Conservation (phyloP, 2,797 vertebrate genomes). For the Syndactyla subalaris region DNA sequence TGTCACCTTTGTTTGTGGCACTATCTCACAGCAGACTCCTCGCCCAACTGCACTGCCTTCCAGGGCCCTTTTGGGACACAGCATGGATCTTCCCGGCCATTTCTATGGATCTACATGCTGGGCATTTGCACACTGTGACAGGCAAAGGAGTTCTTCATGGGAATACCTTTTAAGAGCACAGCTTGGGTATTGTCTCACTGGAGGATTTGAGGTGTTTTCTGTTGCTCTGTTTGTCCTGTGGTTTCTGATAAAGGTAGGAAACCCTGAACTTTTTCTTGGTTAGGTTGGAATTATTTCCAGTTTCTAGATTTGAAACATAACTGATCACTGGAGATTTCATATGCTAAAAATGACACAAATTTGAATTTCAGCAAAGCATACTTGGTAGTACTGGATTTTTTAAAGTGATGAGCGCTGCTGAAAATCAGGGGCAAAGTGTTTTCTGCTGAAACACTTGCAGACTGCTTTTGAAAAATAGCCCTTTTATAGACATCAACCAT, state of each 20-base stretch:
- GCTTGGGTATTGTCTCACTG: not conserved
- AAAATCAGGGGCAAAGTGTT: not conserved
- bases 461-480: not conserved
- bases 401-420: not conserved
- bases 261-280: not conserved
- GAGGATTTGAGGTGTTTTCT: not conserved
- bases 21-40: slow-evolving; percentile 36
- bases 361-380: not conserved
- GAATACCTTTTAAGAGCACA: not conserved
- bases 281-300: not conserved
- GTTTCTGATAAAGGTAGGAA: not conserved
- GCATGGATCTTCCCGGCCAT: slow-evolving; percentile 22
- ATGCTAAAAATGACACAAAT: not conserved
- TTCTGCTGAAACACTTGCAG: not conserved
- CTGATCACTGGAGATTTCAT: not conserved
- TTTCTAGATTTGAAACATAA: not conserved
- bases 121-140: not conserved
- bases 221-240: not conserved
- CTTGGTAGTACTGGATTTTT: not conserved
- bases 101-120: not conserved
- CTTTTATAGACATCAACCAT: not conserved
- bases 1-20: slow-evolving; percentile 50
- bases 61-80: not conserved
- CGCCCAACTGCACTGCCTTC: not conserved
- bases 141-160: not conserved